phyloP scores from a whole-genome alignment of 2,113 vertebrate species.

The Campylomormyrus tamandua region DNA sequence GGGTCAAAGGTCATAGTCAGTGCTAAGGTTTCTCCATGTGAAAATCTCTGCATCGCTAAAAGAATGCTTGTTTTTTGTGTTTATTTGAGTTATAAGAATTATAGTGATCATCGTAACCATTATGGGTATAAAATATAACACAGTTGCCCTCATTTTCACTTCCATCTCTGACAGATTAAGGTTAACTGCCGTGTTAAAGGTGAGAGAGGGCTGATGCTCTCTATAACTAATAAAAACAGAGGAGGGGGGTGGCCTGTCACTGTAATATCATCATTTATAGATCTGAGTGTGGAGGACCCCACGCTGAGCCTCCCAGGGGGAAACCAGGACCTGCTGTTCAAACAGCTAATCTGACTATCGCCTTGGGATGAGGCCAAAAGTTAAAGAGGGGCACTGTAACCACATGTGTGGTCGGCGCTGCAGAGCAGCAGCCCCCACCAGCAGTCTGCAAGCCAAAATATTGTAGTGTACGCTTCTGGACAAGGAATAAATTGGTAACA shows the following conservation, averaged over 20 bases:
- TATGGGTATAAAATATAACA: neutral
- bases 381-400: slow-evolving; percentile 10
- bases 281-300: neutral
- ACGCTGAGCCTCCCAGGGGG: neutral
- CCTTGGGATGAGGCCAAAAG: slow-evolving; percentile 34
- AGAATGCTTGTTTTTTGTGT: neutral
- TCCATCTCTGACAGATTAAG: slow-evolving; percentile 3
- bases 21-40: neutral
- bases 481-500: neutral
- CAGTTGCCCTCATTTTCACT: neutral
- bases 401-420: neutral
- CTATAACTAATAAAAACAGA: neutral
- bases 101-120: neutral
- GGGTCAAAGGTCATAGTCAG: neutral
- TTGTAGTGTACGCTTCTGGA: neutral
- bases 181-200: neutral
- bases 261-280: slow-evolving; percentile 12
- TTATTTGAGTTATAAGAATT: slow-evolving; percentile 1
- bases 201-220: neutral
- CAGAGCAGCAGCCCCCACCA: neutral
- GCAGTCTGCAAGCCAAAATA: neutral
- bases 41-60: neutral
- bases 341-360: slow-evolving; percentile 47
- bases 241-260: neutral
- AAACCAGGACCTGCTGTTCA: slow-evolving; percentile 41